These are phyloP conservation scores for Sebastes diaconus DNA, from an alignment of 2,797 vertebrate species.

Conservation along the genomic window DNA sequence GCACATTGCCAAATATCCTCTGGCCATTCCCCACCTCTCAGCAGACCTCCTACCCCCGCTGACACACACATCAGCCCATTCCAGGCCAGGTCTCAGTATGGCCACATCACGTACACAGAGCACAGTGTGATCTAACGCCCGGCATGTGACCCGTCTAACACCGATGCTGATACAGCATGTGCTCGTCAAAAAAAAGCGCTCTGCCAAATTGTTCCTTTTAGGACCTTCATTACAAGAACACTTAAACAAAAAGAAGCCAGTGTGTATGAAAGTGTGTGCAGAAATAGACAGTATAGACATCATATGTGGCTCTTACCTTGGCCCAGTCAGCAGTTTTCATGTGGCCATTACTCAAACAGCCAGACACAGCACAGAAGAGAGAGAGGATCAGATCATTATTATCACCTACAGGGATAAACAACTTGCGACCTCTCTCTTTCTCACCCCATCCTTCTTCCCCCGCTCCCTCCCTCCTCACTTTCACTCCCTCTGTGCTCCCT, in stretches of 20 bases:
- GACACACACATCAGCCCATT: conserved; percentile 6
- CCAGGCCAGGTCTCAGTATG: conserved; percentile 35
- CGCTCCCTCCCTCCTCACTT: conserved; percentile 55
- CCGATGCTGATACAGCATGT: background rate
- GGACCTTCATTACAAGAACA: background rate
- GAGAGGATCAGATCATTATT: conserved; percentile 58
- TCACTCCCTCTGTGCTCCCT: conserved; percentile 56
- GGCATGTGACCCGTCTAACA: conserved; percentile 42
- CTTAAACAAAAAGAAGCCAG: background rate
- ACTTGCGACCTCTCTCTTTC: conserved; percentile 57
- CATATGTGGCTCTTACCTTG: background rate
- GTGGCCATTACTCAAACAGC: conserved; percentile 4
- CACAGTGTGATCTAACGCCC: conserved; percentile 43
- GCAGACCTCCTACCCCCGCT: conserved; percentile 33
- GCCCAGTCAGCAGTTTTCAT: background rate
- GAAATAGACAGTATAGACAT: background rate
- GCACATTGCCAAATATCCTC: conserved; percentile 68
- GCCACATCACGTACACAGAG: conserved; percentile 9
- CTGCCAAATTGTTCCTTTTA: background rate
- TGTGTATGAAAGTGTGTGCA: background rate
- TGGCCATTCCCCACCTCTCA: conserved; percentile 60
- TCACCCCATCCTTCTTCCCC: conserved; percentile 68
- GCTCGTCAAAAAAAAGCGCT: background rate
- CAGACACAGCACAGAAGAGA: conserved; percentile 8
- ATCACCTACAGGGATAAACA: conserved; percentile 69